Percentiles rank a stretch among this genome's conserved stretches.
Conservation (phyloP, 2,888 invertebrate genomes). For the Andrena flavipes region DNA sequence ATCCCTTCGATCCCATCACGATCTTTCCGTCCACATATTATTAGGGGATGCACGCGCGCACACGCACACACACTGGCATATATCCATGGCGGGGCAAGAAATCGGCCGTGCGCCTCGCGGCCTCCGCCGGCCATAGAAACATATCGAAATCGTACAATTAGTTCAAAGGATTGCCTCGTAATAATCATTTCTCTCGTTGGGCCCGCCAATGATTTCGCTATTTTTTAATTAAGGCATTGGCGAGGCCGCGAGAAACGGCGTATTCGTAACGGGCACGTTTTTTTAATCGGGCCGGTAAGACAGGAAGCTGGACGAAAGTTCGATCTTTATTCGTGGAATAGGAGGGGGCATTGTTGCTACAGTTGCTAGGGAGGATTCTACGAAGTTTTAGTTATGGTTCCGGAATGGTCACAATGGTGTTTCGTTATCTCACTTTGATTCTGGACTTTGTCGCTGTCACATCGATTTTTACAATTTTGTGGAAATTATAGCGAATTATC, state of each 20-base stretch:
- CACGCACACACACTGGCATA: conserved; percentile 48
- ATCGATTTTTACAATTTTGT: too few relatives aligned
- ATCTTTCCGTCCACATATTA: conserved; percentile 81
- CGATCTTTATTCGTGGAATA: too few relatives aligned
- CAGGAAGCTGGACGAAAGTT: too few relatives aligned
- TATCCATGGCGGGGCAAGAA: conserved; percentile 24
- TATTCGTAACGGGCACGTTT: not conserved
- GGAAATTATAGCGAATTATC: too few relatives aligned
- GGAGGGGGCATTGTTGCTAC: too few relatives aligned
- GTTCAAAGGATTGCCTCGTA: conserved; percentile 57
- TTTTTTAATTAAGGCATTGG: conserved; percentile 1
- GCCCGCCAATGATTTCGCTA: not conserved
- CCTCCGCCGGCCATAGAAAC: conserved; percentile 37
- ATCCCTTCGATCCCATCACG: conserved; percentile 83
- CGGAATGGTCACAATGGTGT: too few relatives aligned
- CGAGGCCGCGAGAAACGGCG: not conserved
- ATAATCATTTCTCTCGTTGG: conserved; percentile 35
- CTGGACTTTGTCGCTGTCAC: too few relatives aligned
- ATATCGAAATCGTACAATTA: conserved; percentile 67
- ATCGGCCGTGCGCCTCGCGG: conserved; percentile 42
- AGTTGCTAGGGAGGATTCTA: too few relatives aligned
- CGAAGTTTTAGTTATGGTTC: too few relatives aligned
- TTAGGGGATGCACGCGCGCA: conserved; percentile 73
- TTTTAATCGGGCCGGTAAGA: not conserved
- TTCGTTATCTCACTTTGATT: too few relatives aligned